Percentiles rank a stretch among this genome's conserved stretches.
Evolutionary conservation across 2,113 vertebrate genomes (phyloP).

Genomic region (Syngnathus typhle): DNA sequence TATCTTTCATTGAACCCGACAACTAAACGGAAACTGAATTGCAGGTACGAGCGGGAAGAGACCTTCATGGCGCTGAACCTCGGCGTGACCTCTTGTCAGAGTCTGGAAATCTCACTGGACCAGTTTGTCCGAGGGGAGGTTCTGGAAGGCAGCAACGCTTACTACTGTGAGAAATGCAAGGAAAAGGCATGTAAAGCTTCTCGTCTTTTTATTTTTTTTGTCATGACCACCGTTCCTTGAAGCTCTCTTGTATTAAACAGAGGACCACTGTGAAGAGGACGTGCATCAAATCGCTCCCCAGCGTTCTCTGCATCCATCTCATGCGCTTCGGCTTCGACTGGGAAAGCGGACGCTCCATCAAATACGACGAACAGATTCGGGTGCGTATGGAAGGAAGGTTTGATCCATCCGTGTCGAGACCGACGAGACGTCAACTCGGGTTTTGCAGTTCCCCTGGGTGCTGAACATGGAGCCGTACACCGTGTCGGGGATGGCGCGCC

Average conservation of each 20-base stretch:
- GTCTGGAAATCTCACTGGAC: slow-evolving; percentile 95
- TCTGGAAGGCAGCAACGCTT: slow-evolving; percentile 96
- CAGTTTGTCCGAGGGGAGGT: slow-evolving; percentile 98
- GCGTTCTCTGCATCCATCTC: slow-evolving; percentile 91
- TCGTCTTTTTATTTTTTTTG: not conserved
- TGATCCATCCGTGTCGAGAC: too few relatives aligned
- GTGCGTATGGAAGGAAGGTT: slow-evolving; percentile 57
- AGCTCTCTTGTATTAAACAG: slow-evolving; percentile 55
- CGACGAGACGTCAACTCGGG: not conserved
- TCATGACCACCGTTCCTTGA: not conserved
- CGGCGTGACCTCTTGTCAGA: slow-evolving; percentile 96
- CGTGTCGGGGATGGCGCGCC: slow-evolving; percentile 94
- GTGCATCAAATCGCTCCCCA: slow-evolving; percentile 93
- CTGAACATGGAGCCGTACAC: slow-evolving; percentile 99
- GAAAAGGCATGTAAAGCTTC: slow-evolving; percentile 78
- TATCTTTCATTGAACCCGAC: not conserved
- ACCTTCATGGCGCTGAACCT: slow-evolving; percentile 97
- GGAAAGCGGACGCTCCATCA: slow-evolving; percentile 97
- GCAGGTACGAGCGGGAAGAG: slow-evolving; percentile 94
- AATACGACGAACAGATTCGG: slow-evolving; percentile 97
- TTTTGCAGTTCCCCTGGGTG: slow-evolving; percentile 90
- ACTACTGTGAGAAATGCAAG: slow-evolving; percentile 99
- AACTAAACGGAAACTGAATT: not conserved
- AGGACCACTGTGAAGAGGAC: slow-evolving; percentile 97
- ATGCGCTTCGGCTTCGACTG: slow-evolving; percentile 99